phyloP scores from a whole-genome alignment of 2,113 vertebrate species.

The Prinia subflava region DNA sequence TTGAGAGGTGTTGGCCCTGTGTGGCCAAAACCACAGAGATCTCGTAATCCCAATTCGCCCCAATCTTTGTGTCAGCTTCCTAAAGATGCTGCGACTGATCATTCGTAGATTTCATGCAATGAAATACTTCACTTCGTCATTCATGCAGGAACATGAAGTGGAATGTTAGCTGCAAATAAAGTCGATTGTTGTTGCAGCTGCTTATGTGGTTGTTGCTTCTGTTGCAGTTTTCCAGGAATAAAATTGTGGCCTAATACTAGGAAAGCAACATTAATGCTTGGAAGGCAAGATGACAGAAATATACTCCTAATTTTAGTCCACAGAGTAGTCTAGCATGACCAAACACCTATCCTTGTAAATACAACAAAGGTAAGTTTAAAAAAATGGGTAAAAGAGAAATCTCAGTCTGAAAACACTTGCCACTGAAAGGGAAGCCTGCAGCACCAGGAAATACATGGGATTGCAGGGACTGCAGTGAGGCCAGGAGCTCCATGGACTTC shows the following conservation, averaged over 20 bases:
- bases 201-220: background rate
- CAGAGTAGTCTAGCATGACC: background rate
- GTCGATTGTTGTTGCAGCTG: background rate
- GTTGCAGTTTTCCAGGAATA: background rate
- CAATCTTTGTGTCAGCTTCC: background rate
- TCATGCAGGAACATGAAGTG: background rate
- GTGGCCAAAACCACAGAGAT: background rate
- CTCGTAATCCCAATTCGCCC: background rate
- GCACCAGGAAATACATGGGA: background rate
- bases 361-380: background rate
- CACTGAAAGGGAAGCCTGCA: background rate
- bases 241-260: background rate
- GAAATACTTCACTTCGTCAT: background rate
- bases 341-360: background rate
- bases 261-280: background rate
- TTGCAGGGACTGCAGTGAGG: background rate
- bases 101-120: fast-evolving
- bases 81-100: background rate
- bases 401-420: background rate
- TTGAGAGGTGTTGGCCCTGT: background rate
- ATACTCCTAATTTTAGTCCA: background rate
- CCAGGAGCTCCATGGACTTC: background rate
- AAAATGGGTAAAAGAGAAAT: background rate
- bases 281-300: background rate
- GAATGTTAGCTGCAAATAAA: background rate